Evolutionary conservation across 2,888 invertebrate species (phyloP).

Genomic region (Schizotus pectinicornis): DNA sequence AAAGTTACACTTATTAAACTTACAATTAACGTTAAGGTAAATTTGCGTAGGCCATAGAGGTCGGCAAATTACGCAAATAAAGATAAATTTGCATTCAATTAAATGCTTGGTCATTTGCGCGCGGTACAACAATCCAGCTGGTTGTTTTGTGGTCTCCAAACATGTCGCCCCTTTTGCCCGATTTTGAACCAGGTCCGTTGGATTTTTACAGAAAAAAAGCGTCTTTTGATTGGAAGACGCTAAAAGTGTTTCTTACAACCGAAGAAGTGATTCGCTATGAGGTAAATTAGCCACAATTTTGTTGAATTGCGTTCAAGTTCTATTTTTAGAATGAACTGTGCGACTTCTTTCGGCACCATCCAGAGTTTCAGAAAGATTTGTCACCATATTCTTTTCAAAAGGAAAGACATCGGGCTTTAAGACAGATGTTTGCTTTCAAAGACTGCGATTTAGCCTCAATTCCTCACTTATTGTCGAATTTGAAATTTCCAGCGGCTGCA

Average conservation of each 20-base stretch:
- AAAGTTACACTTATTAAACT: too few species aligned
- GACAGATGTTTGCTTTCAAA: conserved; percentile 68
- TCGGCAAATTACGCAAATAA: not conserved
- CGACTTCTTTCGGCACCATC: conserved; percentile 40
- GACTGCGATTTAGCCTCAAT: conserved; percentile 68
- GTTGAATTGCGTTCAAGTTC: conserved; percentile 11
- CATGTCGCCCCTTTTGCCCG: conserved; percentile 61
- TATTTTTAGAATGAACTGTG: conserved; percentile 46
- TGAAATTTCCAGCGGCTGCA: conserved; percentile 59
- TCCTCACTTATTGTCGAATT: conserved; percentile 62
- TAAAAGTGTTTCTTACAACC: conserved; percentile 62
- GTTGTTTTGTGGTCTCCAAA: too few species aligned
- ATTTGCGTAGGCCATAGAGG: too few species aligned
- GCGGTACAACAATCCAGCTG: too few species aligned
- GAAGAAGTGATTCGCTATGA: conserved; percentile 62
- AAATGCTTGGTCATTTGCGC: too few species aligned
- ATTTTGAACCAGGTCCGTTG: conserved; percentile 69
- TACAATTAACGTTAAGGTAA: too few species aligned
- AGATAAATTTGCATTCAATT: too few species aligned
- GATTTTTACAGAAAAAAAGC: conserved; percentile 68
- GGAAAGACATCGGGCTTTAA: conserved; percentile 63
- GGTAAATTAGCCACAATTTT: conserved; percentile 54
- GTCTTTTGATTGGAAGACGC: conserved; percentile 72
- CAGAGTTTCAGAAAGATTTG: conserved; percentile 43
- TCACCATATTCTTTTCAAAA: conserved; percentile 42